Conservation (phyloP, 2,888 invertebrate genomes). For the Drosophila ustulata region DNA sequence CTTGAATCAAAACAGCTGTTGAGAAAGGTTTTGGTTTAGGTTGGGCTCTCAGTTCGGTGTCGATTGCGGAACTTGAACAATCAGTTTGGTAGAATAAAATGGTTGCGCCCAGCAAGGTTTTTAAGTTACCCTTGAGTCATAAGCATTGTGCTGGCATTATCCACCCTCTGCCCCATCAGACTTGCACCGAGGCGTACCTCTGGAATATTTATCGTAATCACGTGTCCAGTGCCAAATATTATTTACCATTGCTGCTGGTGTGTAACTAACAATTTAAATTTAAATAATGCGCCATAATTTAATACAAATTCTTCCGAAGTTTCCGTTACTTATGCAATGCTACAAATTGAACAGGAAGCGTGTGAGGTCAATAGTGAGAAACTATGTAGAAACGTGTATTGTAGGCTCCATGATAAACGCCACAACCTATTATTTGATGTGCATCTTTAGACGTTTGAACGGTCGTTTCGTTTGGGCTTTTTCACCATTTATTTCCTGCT, state of each 20-base stretch:
- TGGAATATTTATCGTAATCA: slow-evolving; percentile 68
- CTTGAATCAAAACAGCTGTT: not conserved
- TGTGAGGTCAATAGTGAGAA: slow-evolving; percentile 19
- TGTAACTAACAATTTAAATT: slow-evolving; percentile 1
- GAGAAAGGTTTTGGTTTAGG: not conserved
- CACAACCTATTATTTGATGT: slow-evolving; percentile 37
- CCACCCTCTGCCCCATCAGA: slow-evolving; percentile 53
- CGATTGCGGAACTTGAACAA: not conserved
- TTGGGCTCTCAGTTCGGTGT: not conserved
- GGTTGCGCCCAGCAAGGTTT: slow-evolving; percentile 56
- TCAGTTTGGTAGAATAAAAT: slow-evolving; percentile 54
- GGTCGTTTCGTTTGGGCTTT: slow-evolving; percentile 38
- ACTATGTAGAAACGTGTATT: slow-evolving; percentile 46
- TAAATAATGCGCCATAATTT: too few species aligned
- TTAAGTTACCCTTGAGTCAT: slow-evolving; percentile 38
- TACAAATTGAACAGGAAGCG: slow-evolving; percentile 25
- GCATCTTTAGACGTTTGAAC: slow-evolving; percentile 39
- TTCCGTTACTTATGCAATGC: slow-evolving; percentile 54
- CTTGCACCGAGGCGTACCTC: slow-evolving; percentile 54
- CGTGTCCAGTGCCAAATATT: slow-evolving; percentile 60
- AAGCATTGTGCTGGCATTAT: slow-evolving; percentile 40
- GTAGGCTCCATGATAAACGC: slow-evolving; percentile 46
- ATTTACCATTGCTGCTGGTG: slow-evolving; percentile 60
- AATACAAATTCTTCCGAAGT: slow-evolving; percentile 27
- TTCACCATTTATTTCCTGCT: slow-evolving; percentile 38